Percentiles rank a stretch among this genome's conserved stretches.
phyloP scores from a whole-genome alignment of 2,888 invertebrate species.

The Drosophila gaucha region DNA sequence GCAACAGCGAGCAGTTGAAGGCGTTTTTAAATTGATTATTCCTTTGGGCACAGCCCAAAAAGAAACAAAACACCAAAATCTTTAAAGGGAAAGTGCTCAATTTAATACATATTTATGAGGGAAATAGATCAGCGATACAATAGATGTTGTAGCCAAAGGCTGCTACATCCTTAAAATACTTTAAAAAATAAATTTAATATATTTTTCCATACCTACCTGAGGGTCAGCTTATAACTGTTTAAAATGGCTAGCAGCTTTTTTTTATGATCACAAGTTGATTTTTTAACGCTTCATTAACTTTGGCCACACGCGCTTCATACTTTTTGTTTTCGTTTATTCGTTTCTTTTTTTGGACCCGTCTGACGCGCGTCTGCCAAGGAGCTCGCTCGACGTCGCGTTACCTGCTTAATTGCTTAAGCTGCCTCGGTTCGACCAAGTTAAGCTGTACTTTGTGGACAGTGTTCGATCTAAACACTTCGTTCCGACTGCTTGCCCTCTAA shows the following conservation, averaged over 20 bases:
- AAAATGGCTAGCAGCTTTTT: slow-evolving; percentile 30
- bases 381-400: slow-evolving; percentile 46
- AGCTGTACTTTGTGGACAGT: slow-evolving; percentile 34
- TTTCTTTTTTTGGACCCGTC: slow-evolving; percentile 46
- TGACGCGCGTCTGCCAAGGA: slow-evolving; percentile 71
- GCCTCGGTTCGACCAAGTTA: slow-evolving; percentile 9
- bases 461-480: slow-evolving; percentile 70
- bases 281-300: slow-evolving; percentile 82
- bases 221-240: slow-evolving; percentile 52
- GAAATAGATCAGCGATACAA: slow-evolving; percentile 62
- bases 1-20: slow-evolving; percentile 58
- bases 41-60: slow-evolving; percentile 48
- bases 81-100: slow-evolving; percentile 37
- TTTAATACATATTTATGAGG: slow-evolving; percentile 76
- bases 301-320: slow-evolving; percentile 81
- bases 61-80: slow-evolving; percentile 24
- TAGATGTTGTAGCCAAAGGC: slow-evolving; percentile 16
- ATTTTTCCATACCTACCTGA: slow-evolving; percentile 12
- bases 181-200: background rate
- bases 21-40: slow-evolving; percentile 80
- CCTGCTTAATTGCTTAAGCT: slow-evolving; percentile 62
- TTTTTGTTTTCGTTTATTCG: slow-evolving; percentile 31
- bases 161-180: too few relatives aligned
- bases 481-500: slow-evolving; percentile 11
- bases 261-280: slow-evolving; percentile 62